phyloP scores from a whole-genome alignment of 2,113 vertebrate species.

The Colius striatus region DNA sequence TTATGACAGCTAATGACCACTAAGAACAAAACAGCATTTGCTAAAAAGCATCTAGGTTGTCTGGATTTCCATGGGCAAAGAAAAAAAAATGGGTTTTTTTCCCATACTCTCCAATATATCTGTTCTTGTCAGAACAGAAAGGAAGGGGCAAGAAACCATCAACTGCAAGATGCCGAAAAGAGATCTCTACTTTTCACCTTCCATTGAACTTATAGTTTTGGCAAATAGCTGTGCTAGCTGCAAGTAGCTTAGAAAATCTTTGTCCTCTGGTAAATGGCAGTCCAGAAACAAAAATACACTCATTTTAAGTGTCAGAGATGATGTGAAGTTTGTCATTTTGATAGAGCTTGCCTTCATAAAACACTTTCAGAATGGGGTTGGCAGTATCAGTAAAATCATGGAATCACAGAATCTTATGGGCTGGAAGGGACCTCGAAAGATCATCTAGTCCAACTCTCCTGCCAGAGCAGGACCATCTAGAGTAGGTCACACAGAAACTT shows the following conservation, averaged over 20 bases:
- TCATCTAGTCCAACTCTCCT: too few species aligned
- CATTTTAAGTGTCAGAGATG: neutral
- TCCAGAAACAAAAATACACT: neutral
- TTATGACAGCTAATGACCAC: neutral
- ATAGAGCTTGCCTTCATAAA: slow-evolving; percentile 3
- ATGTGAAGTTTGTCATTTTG: neutral
- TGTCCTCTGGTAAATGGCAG: neutral
- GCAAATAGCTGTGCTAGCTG: neutral
- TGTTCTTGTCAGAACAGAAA: neutral
- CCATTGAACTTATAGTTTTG: neutral
- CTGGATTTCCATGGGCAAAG: neutral
- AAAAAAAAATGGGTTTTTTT: neutral
- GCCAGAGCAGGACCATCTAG: too few species aligned
- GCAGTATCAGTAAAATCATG: neutral
- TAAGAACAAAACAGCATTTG: neutral
- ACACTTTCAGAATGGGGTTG: neutral
- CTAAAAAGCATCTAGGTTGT: neutral
- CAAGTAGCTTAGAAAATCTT: neutral
- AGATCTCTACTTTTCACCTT: neutral
- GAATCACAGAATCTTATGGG: too few species aligned
- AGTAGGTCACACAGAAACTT: too few species aligned
- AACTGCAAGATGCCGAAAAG: neutral
- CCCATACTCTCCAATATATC: neutral
- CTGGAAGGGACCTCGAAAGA: too few species aligned
- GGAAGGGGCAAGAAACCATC: neutral